phyloP scores from a whole-genome alignment of 2,888 invertebrate genomes.

The Lacanobia oleracea region DNA sequence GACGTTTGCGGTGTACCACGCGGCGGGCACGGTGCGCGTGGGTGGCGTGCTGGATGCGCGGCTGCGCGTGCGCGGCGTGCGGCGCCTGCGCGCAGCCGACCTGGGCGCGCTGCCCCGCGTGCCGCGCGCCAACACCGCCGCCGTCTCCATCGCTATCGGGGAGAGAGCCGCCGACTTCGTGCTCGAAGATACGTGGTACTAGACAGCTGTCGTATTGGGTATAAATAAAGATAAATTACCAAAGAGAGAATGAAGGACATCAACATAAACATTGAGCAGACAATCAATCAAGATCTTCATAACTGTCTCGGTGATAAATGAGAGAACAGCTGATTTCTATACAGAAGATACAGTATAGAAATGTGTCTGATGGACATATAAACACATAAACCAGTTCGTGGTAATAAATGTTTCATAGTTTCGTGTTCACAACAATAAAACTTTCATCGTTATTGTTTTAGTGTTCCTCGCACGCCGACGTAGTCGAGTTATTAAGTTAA shows the following conservation, averaged over 20 bases:
- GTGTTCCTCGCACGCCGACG: slow-evolving; percentile 1
- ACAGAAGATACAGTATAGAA: not conserved
- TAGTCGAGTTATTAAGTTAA: slow-evolving; percentile 20
- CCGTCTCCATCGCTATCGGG: slow-evolving; percentile 77
- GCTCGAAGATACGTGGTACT: slow-evolving; percentile 47
- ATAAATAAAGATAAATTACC: not conserved
- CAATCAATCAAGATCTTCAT: slow-evolving; percentile 5
- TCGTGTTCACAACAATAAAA: slow-evolving; percentile 18
- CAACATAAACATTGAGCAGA: not conserved
- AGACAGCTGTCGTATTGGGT: not conserved
- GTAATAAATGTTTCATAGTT: slow-evolving; percentile 3
- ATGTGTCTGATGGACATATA: not conserved
- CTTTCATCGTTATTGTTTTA: slow-evolving; percentile 9
- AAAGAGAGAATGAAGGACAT: not conserved
- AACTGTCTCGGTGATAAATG: not conserved
- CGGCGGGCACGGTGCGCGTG: slow-evolving; percentile 76
- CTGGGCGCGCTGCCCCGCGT: slow-evolving; percentile 71
- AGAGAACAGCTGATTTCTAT: not conserved
- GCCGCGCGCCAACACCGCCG: slow-evolving; percentile 78
- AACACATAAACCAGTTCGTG: not conserved
- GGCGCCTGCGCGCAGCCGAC: slow-evolving; percentile 76
- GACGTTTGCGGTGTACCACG: slow-evolving; percentile 77
- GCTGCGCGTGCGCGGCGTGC: slow-evolving; percentile 75
- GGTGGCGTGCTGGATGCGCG: slow-evolving; percentile 74
- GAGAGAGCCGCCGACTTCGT: slow-evolving; percentile 77